Evolutionary conservation across 2,797 vertebrate genomes (phyloP), one percentile per base, ranked within the genome.

Genomic region (Holocentrus rufus): DNA sequence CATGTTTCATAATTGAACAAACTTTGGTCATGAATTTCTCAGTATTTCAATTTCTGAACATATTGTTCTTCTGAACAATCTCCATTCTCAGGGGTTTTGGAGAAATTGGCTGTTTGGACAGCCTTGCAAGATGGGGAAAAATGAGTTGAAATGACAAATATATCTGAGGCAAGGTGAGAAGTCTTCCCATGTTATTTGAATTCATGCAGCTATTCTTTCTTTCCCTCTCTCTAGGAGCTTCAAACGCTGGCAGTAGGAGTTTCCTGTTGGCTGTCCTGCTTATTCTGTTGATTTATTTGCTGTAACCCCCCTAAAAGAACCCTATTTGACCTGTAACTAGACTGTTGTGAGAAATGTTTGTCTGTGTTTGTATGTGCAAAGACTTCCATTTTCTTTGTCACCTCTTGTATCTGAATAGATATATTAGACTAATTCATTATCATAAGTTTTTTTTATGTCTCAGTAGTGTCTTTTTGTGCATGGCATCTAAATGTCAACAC

Each of bases 181-280:
- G 14, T 39, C 36, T 31, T 31, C 7, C 14, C 14, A 5, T 44
- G 14, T 44, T 15, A 11, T 14, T 4, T 42, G 13, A 44, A 44
- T 44, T 44, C 13, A 44, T 15, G 5, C 11, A 61, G 17, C 8
- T 5, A 30, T 39, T 64, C 49, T 61, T 27, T 39, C 30, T 75
- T 27, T 68, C 69, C 11, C 5, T 53, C 54, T 74, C 56, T 58
- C 4, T 27, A 91, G 91, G 89, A 68, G 69, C 69, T 7, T 14
- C 84, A 36, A 73, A 62, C 34, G 13, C 36, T 47, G 69, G 7
- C 25, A 66, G 60, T 14, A 31, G 39, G 59, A 30, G 39, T 55
- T 78, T 77, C 61, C 66, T 88, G 53, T 15, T 70, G 75, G 47
- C 62, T 0, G 1, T 61, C 18, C 22, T 85, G 49, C 68, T 89